Percentiles rank a stretch among this genome's conserved stretches.
Evolutionary conservation across 2,797 vertebrate species (phyloP).

Genomic region (Pangasius djambal): DNA sequence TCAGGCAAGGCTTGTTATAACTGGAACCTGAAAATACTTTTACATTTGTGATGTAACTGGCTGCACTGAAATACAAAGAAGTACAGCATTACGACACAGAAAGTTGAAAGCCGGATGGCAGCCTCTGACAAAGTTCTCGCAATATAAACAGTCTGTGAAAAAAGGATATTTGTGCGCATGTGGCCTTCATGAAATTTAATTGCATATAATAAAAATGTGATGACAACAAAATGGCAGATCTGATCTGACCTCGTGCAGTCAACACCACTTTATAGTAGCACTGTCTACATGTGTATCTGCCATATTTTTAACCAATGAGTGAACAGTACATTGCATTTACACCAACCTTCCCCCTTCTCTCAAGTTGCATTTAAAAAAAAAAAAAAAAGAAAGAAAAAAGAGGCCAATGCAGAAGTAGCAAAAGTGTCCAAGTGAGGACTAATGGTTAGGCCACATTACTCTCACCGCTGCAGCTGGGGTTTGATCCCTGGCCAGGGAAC

Average conservation of each 20-base stretch:
- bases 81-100: not conserved
- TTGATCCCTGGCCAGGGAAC: too few species aligned
- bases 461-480: too few species aligned
- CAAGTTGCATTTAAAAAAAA: conserved; percentile 11
- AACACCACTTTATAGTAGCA: conserved; percentile 8
- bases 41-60: not conserved
- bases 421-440: too few species aligned
- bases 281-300: not conserved
- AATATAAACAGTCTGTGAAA: not conserved
- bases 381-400: not conserved
- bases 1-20: not conserved
- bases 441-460: too few species aligned
- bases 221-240: conserved; percentile 12
- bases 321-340: not conserved
- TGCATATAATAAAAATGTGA: conserved; percentile 43
- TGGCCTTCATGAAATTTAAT: not conserved
- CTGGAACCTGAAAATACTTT: not conserved
- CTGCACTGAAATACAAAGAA: not conserved
- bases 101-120: not conserved
- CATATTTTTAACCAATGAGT: not conserved
- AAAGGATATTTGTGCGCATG: conserved; percentile 1
- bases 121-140: not conserved
- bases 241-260: conserved; percentile 30
- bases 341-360: not conserved
- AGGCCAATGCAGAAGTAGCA: conserved; percentile 14